phyloP scores from a whole-genome alignment of 2,113 vertebrate species.

The Hemiprocne comata region DNA sequence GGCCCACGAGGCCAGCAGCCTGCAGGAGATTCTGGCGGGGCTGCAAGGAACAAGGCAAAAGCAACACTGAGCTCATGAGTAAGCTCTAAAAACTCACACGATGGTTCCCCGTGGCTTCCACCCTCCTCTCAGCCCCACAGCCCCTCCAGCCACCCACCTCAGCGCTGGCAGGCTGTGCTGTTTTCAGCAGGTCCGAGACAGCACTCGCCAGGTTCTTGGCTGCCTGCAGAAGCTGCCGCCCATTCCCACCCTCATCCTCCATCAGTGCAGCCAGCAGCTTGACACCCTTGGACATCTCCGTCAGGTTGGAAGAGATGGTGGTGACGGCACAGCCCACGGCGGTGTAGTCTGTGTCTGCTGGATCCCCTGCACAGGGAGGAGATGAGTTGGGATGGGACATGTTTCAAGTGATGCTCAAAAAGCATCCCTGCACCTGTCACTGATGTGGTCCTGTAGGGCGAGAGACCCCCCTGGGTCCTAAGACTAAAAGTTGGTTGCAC shows the following conservation, averaged over 20 bases:
- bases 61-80: neutral
- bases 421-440: neutral
- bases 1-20: constrained; percentile 94
- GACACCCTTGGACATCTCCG: constrained; percentile 98
- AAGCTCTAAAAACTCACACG: neutral
- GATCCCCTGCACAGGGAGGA: constrained; percentile 81
- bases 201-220: constrained; percentile 90
- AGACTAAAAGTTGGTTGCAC: fast-evolving
- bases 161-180: constrained; percentile 87
- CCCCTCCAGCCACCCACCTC: constrained; percentile 73
- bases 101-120: neutral
- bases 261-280: constrained; percentile 93
- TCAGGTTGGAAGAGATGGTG: constrained; percentile 98
- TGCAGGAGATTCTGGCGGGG: constrained; percentile 95
- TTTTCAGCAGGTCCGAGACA: constrained; percentile 90
- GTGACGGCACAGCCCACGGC: constrained; percentile 96
- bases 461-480: neutral
- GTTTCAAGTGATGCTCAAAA: neutral
- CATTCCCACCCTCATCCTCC: constrained; percentile 93
- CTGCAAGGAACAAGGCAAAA: constrained; percentile 68
- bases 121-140: constrained; percentile 8
- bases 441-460: fast-evolving
- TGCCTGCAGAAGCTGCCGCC: constrained; percentile 89
- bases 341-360: constrained; percentile 95
- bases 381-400: neutral